phyloP scores from a whole-genome alignment of 2,113 vertebrate species.

The Progne subis region DNA sequence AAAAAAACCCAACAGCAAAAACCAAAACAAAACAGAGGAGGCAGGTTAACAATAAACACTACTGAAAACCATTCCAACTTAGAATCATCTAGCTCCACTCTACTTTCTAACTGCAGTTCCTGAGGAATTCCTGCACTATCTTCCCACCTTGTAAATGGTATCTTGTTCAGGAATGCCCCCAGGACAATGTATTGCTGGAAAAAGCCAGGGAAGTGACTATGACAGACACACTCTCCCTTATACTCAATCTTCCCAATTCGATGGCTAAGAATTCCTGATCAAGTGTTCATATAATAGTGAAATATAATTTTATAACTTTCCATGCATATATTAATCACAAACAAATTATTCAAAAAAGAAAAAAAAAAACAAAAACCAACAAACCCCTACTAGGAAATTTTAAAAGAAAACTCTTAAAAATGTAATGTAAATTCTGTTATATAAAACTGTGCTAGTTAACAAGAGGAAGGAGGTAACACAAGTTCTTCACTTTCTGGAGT shows the following conservation, averaged over 20 bases:
- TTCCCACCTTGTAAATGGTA: neutral
- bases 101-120: neutral
- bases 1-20: neutral
- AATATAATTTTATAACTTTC: neutral
- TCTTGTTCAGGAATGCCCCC: neutral
- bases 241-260: neutral
- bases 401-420: neutral
- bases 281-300: neutral
- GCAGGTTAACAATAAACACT: neutral
- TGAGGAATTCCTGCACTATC: neutral
- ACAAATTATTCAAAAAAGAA: neutral
- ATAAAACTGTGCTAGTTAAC: neutral
- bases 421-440: neutral
- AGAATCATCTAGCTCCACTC: neutral
- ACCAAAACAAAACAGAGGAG: neutral
- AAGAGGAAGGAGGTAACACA: neutral
- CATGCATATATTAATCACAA: neutral
- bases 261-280: neutral
- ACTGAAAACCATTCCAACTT: neutral
- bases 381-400: neutral
- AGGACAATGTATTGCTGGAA: neutral
- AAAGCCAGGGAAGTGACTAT: neutral
- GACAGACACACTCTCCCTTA: neutral
- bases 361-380: neutral
- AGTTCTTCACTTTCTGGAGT: neutral